phyloP scores from a whole-genome alignment of 2,888 invertebrate species.

The Heteromyza rotundicornis region DNA sequence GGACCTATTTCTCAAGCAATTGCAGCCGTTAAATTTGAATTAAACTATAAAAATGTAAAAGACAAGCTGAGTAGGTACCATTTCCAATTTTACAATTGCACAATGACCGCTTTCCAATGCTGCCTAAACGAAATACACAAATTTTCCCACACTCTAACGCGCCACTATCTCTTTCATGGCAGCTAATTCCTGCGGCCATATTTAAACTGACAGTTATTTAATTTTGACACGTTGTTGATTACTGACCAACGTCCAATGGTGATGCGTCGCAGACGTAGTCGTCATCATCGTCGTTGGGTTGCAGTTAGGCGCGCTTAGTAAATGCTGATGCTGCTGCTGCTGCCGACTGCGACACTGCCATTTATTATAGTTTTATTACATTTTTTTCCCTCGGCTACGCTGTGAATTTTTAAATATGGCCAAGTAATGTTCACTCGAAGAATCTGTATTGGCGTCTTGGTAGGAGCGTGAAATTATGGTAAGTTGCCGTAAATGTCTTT shows the following conservation, averaged over 20 bases:
- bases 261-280: constrained; percentile 2
- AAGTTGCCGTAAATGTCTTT: constrained; percentile 28
- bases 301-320: constrained; percentile 23
- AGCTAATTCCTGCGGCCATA: constrained; percentile 42
- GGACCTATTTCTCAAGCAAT: too few species aligned
- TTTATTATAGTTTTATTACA: constrained; percentile 1
- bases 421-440: not conserved
- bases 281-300: constrained; percentile 7
- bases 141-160: constrained; percentile 1
- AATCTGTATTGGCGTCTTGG: constrained; percentile 12
- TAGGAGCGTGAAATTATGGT: constrained; percentile 47
- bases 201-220: constrained; percentile 44
- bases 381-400: not conserved
- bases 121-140: not conserved
- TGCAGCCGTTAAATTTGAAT: not conserved
- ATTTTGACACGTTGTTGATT: constrained; percentile 45
- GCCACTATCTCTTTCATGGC: constrained; percentile 31
- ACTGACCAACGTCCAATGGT: constrained; percentile 41
- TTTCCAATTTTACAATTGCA: not conserved
- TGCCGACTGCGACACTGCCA: constrained; percentile 16
- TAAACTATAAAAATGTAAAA: too few species aligned
- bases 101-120: too few species aligned
- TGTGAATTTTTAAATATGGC: not conserved
- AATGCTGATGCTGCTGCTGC: constrained; percentile 15
- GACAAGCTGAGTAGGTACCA: not conserved